A percentile compares a stretch with the other conserved stretches of the same genome.
These are phyloP conservation scores for Drosophila ustulata DNA, from an alignment of 2,888 invertebrate genomes.

Conservation along the genomic window DNA sequence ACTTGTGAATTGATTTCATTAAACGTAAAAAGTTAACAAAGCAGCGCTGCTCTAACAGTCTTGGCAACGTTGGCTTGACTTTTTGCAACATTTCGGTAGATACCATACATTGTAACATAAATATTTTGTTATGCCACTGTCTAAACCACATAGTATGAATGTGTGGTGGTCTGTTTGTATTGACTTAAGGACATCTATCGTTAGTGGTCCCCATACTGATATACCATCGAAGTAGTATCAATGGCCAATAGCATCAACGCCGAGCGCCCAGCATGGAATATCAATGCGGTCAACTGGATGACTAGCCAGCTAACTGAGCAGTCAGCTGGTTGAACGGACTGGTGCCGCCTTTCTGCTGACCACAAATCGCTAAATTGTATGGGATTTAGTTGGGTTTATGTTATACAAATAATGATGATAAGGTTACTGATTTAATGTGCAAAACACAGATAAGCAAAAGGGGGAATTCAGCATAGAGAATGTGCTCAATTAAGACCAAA, in stretches of 20 bases:
- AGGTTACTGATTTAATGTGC: slow-evolving; percentile 64
- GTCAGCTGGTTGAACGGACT: slow-evolving; percentile 29
- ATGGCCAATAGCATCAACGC: slow-evolving; percentile 76
- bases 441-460: slow-evolving; percentile 63
- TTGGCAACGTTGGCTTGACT: slow-evolving; percentile 57
- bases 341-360: slow-evolving; percentile 45
- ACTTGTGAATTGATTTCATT: slow-evolving; percentile 84
- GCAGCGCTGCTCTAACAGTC: slow-evolving; percentile 60
- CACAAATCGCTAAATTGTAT: slow-evolving; percentile 74
- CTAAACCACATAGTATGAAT: slow-evolving; percentile 14
- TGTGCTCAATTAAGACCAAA: slow-evolving; percentile 1
- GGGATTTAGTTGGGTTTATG: slow-evolving; percentile 43
- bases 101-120: slow-evolving; percentile 51
- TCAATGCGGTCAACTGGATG: slow-evolving; percentile 76
- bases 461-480: slow-evolving; percentile 1
- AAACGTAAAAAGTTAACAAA: slow-evolving; percentile 81
- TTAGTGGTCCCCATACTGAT: slow-evolving; percentile 57
- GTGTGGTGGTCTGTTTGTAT: slow-evolving; percentile 42
- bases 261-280: slow-evolving; percentile 71
- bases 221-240: slow-evolving; percentile 57
- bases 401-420: slow-evolving; percentile 72
- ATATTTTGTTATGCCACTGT: slow-evolving; percentile 64
- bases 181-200: slow-evolving; percentile 78
- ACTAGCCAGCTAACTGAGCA: slow-evolving; percentile 43
- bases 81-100: slow-evolving; percentile 59